A percentile compares a stretch with the other conserved stretches of the same genome.
These are phyloP conservation scores for Drosophila pegasa DNA, from an alignment of 2,888 invertebrate species.

Conservation along the genomic window DNA sequence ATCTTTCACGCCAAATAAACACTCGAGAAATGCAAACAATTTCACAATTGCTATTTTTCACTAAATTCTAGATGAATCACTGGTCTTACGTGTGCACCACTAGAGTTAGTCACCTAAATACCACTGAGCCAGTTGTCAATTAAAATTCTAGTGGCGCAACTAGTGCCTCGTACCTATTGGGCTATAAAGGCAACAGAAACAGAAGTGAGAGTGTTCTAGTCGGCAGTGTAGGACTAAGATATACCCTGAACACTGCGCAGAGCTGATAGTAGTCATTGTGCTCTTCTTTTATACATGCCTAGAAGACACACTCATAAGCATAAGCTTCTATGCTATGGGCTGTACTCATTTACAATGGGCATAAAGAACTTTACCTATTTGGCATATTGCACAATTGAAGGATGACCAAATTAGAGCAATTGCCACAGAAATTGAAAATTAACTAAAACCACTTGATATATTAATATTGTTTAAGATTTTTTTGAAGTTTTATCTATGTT, in stretches of 20 bases:
- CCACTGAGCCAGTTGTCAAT: not conserved
- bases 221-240: not conserved
- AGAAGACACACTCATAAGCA: too few relatives aligned
- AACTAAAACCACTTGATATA: too few relatives aligned
- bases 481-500: too few relatives aligned
- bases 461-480: too few relatives aligned
- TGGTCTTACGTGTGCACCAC: not conserved
- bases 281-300: too few relatives aligned
- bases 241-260: not conserved
- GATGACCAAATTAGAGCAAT: too few relatives aligned
- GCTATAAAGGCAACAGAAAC: not conserved
- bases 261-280: too few relatives aligned
- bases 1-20: conserved; percentile 64
- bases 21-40: not conserved
- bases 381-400: too few relatives aligned
- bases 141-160: not conserved
- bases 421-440: too few relatives aligned
- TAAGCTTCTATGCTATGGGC: too few relatives aligned
- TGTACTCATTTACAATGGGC: too few relatives aligned
- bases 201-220: not conserved
- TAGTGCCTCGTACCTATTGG: not conserved
- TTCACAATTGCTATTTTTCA: not conserved
- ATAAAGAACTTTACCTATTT: too few relatives aligned
- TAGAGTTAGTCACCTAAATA: not conserved
- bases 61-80: not conserved